These are phyloP conservation scores for Panurus biarmicus DNA, from an alignment of 2,113 vertebrate genomes.

Conservation along the genomic window DNA sequence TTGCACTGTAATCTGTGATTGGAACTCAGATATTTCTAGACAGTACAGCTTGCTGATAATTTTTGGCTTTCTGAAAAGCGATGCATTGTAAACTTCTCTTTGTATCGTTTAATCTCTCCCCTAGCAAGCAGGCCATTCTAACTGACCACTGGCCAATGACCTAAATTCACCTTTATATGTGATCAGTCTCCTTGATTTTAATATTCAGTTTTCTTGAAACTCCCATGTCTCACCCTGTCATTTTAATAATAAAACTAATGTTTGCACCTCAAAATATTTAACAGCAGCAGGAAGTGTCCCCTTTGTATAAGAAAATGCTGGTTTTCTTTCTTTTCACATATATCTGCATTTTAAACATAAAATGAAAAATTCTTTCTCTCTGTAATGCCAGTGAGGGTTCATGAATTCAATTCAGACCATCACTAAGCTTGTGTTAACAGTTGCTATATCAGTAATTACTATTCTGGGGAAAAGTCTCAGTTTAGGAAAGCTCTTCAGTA, in stretches of 20 bases:
- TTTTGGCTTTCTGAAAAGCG: neutral
- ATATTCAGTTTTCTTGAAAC: neutral
- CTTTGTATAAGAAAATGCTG: neutral
- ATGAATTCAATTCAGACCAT: neutral
- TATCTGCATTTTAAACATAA: neutral
- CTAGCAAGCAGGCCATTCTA: neutral
- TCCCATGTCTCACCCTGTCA: neutral
- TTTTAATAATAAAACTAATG: neutral
- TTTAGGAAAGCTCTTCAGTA: neutral
- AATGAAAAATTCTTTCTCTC: neutral
- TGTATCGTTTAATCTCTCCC: neutral
- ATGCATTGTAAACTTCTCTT: neutral
- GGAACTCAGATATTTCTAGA: constrained; percentile 19
- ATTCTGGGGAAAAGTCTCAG: neutral
- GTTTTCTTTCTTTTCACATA: neutral
- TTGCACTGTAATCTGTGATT: constrained; percentile 18
- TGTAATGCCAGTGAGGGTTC: neutral
- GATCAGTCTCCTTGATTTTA: neutral
- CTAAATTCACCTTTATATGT: neutral
- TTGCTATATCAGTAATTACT: neutral
- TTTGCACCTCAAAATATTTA: neutral
- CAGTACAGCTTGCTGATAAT: constrained; percentile 21
- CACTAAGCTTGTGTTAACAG: neutral
- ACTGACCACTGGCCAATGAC: neutral
- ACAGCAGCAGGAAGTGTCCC: neutral